phyloP scores from a whole-genome alignment of 2,113 vertebrate genomes.

The Odobenus rosmarus region DNA sequence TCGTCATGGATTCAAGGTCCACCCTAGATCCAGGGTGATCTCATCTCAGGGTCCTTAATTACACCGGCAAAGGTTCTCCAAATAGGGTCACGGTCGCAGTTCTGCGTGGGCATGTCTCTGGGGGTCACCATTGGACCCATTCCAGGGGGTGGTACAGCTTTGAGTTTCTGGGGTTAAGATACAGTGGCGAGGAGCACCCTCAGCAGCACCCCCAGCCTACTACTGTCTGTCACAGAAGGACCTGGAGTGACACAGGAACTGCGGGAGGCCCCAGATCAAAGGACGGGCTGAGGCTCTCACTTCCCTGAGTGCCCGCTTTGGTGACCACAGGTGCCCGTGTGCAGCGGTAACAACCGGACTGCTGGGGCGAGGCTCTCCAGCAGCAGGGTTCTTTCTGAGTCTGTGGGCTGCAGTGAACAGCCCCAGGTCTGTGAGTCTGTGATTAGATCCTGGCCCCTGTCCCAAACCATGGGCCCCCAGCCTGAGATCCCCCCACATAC shows the following conservation, averaged over 20 bases:
- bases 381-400: not conserved
- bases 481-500: rapidly evolving
- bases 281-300: not conserved
- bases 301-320: not conserved
- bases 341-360: not conserved
- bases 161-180: not conserved
- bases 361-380: not conserved
- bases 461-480: not conserved
- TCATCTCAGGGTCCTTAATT: not conserved
- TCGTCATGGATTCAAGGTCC: not conserved
- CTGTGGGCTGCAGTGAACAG: rapidly evolving
- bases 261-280: not conserved
- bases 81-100: not conserved
- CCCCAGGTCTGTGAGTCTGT: rapidly evolving
- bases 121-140: too few relatives aligned
- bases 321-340: not conserved
- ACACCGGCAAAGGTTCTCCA: not conserved
- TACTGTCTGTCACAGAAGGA: not conserved
- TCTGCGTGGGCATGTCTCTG: not conserved
- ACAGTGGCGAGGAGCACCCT: not conserved
- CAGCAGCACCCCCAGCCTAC: too few relatives aligned
- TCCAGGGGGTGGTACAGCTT: too few relatives aligned
- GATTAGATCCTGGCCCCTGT: rapidly evolving
- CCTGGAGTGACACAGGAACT: not conserved
- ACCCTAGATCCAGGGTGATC: not conserved